Base-by-base conservation (phyloP, 2,888 invertebrate species). In the Fragum fragum region DNA sequence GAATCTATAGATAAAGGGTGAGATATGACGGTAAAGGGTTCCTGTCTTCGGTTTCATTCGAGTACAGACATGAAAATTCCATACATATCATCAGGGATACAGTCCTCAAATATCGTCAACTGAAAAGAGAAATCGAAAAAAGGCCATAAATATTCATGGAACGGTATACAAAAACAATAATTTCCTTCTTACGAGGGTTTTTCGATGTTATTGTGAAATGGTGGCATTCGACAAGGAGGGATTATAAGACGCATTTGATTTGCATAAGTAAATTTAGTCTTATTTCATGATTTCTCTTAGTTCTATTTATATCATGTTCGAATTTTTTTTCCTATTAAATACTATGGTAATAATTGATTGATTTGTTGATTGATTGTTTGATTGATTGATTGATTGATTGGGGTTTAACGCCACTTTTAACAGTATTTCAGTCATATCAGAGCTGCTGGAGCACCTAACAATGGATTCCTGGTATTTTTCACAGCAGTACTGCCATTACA, bases 61-160 rank as follows among this genome's bases (percentile, higher is more conserved):
- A 86, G 42, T n/a, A 83, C 86, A 1, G 83, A 83, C 79, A 83
- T 73, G 59, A 86, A 83, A 16, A 83, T 75, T 16, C 81, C 83
- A 42, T 79, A 81, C 83, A 86, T 83, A 18, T 86, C 81, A 39
- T 83, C 79, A 0, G 83, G 79, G 32, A 86, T 81, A 32, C 86
- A 86, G 16, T 83, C 83, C 52, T 86, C 86, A 42, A 81, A 86
- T n/a, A 86, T 52, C 36, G 47, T 69, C 16, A 86, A 53, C 86
- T 86, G 83, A 3, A 83, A 85, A 3, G 61, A 7, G 32, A 14
- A 70, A n/a, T n/a, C 9, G 14, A 23, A 73, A 66, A 66, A 21
- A 42, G 21, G 23, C n/a, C 42, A 66, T 66, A 42, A 66, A 66
- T 66, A 66, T 66, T 66, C 66, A 66, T 66, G 7, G 57, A 26